phyloP scores from a whole-genome alignment of 2,113 vertebrate species.

The Siphamia tubifer region DNA sequence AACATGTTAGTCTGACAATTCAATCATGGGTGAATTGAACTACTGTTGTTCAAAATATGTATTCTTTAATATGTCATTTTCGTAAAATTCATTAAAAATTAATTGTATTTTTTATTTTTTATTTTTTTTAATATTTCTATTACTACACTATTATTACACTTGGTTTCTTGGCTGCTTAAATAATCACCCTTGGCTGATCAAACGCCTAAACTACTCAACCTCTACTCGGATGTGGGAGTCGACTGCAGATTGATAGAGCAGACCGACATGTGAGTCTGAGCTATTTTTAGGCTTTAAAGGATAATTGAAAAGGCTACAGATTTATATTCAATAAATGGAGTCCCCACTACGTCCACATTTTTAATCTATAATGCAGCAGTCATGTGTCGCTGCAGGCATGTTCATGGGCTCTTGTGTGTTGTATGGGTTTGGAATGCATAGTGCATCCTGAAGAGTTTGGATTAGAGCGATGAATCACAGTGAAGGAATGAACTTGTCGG shows the following conservation, averaged over 20 bases:
- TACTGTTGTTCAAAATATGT: too few relatives aligned
- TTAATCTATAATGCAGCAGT: conserved; percentile 1
- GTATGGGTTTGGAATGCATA: conserved; percentile 1
- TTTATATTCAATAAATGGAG: background rate
- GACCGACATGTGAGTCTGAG: background rate
- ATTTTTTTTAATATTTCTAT: too few relatives aligned
- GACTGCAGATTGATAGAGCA: background rate
- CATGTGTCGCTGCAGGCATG: background rate
- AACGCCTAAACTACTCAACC: too few relatives aligned
- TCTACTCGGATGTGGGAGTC: background rate
- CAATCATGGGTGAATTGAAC: too few relatives aligned
- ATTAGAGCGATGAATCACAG: conserved; percentile 66
- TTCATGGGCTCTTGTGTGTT: background rate
- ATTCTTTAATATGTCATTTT: too few relatives aligned
- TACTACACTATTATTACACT: too few relatives aligned
- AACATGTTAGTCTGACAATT: too few relatives aligned
- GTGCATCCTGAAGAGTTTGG: conserved; percentile 38
- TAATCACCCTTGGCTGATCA: too few relatives aligned
- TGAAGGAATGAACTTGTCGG: conserved; percentile 53
- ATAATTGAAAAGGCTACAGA: background rate
- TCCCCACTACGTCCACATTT: background rate
- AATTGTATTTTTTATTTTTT: too few relatives aligned
- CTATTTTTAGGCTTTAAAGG: background rate
- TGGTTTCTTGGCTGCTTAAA: too few relatives aligned
- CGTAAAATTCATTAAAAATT: too few relatives aligned